Evolutionary conservation across 2,888 invertebrate species (phyloP).

Genomic region (Linyphia triangularis): DNA sequence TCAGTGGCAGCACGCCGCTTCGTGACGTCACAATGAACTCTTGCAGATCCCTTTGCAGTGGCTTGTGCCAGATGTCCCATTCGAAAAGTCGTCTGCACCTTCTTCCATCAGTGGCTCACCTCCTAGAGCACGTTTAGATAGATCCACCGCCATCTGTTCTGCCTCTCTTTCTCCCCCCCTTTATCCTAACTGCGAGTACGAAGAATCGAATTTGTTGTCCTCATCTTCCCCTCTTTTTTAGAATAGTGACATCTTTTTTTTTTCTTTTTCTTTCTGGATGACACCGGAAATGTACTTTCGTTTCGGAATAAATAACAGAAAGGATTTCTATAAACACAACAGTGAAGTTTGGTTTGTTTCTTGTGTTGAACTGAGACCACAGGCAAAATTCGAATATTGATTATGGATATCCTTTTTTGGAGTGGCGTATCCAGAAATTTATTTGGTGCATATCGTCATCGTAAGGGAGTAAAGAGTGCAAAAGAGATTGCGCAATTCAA

Average conservation of each 20-base stretch:
- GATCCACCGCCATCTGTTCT: conserved; percentile 41
- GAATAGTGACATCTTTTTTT: not conserved
- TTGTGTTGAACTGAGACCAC: not conserved
- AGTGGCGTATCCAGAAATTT: too few species aligned
- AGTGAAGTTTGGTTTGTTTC: not conserved
- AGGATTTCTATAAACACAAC: conserved; percentile 10
- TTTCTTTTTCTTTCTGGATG: not conserved
- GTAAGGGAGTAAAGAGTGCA: too few species aligned
- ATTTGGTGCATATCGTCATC: too few species aligned
- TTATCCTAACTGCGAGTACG: conserved; percentile 16
- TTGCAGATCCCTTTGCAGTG: conserved; percentile 52
- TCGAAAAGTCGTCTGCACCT: conserved; percentile 22
- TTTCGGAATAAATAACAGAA: not conserved
- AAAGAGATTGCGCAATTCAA: too few species aligned
- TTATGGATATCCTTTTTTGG: too few species aligned
- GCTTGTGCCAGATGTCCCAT: conserved; percentile 46
- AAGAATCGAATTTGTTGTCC: conserved; percentile 12
- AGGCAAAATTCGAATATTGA: not conserved
- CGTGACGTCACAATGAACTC: conserved; percentile 71
- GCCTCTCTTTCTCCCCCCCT: conserved; percentile 7
- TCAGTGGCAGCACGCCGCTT: conserved; percentile 70
- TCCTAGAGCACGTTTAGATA: conserved; percentile 39
- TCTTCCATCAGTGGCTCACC: conserved; percentile 27
- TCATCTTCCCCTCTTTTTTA: not conserved
- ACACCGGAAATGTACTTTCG: conserved; percentile 41